phyloP scores from a whole-genome alignment of 2,113 vertebrate genomes.

The Aphelocoma coerulescens region DNA sequence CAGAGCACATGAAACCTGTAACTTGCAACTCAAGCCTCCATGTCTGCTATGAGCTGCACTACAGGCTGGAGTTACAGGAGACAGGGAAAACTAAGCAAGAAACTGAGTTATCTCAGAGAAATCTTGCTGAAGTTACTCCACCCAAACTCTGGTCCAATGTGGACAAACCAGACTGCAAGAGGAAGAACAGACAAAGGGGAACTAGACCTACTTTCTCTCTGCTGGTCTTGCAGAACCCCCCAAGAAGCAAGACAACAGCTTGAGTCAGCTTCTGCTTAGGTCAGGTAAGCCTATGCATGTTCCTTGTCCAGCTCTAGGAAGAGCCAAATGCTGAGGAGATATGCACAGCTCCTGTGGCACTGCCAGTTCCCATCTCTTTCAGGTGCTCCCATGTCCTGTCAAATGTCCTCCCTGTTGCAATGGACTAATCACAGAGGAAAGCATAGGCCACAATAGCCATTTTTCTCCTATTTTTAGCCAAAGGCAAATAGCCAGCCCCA shows the following conservation, averaged over 20 bases:
- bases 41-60: not conserved
- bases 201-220: not conserved
- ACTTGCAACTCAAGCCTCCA: not conserved
- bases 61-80: not conserved
- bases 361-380: not conserved
- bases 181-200: not conserved
- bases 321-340: not conserved
- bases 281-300: not conserved
- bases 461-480: not conserved
- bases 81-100: not conserved
- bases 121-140: not conserved
- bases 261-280: not conserved
- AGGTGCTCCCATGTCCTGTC: not conserved
- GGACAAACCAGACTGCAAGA: not conserved
- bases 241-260: not conserved
- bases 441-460: not conserved
- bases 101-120: not conserved
- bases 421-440: not conserved
- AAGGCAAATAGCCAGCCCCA: not conserved
- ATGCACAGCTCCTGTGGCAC: not conserved
- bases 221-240: not conserved
- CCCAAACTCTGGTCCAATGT: not conserved
- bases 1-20: not conserved
- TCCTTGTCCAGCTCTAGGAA: not conserved
- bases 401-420: not conserved